A percentile compares a stretch with the other conserved stretches of the same genome.
Conservation (phyloP, 2,113 vertebrate genomes). For the Loxodonta africana region DNA sequence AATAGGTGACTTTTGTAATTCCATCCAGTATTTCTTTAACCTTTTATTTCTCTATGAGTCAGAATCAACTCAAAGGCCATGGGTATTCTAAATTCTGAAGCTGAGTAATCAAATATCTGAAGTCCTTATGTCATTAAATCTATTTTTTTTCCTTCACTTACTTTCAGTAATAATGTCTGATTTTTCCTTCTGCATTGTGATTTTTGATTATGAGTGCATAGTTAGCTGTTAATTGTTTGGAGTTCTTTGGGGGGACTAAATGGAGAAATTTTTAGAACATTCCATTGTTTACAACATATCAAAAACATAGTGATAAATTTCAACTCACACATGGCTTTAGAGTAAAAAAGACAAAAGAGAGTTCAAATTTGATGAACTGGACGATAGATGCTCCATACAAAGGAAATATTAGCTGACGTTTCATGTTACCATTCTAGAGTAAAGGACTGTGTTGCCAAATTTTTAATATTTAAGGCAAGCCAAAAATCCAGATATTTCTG, state of each 20-base stretch:
- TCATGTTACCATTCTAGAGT: background rate
- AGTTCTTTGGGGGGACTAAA: background rate
- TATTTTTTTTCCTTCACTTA: background rate
- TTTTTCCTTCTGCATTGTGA: background rate
- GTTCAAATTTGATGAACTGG: background rate
- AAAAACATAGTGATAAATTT: background rate
- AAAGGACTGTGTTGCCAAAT: background rate
- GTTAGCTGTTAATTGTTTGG: background rate
- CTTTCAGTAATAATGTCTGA: background rate
- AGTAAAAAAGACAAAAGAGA: background rate
- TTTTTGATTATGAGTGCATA: background rate
- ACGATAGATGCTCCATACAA: background rate
- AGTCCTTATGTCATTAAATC: background rate
- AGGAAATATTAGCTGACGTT: background rate
- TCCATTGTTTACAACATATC: background rate
- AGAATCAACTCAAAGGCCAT: too few relatives aligned
- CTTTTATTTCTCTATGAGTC: background rate
- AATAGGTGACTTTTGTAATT: background rate
- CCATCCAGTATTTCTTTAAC: background rate
- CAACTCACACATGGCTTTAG: background rate
- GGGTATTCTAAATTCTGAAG: background rate
- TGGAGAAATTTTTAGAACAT: background rate
- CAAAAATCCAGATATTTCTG: background rate
- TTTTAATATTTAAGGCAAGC: background rate
- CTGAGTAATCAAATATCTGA: background rate